Base-by-base conservation (phyloP, 1,140 invertebrate genomes). In the Philaenus spumarius region DNA sequence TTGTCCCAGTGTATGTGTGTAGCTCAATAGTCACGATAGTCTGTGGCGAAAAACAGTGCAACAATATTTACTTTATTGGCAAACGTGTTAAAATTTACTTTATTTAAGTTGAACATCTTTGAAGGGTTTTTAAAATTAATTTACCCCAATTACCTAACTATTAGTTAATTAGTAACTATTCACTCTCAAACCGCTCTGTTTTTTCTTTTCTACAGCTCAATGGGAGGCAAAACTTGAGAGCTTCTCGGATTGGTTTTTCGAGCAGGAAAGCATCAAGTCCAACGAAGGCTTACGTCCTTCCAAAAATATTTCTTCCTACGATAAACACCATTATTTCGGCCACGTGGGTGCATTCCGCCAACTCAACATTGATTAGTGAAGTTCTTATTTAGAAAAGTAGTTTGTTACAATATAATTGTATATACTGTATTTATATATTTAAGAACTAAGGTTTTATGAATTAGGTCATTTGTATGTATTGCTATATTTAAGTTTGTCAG, bases 281-380 rank as follows among this genome's bases (percentile, higher is more conserved):
- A 84, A 87, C 61, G 86, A 89, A 68, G 74, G 77, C 1, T 23
- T 42, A 2, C 24, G 34, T 2, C 7, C 17, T 2, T 24, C 1
- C 46, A 77, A 87, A 64, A 88, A 84, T 64, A 87, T 84, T 53
- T 47, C 42, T n/a, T 14, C 26, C 14, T 80, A 82, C 48, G 84
- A 88, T 60, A 85, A 88, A 66, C 14, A 47, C n/a, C 19, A 17
- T 35, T 68, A 89, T 0, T 89, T 90, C 59, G 87, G 87, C 19
- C 76, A 88, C 58, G 87, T 89, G 59, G 87, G 87, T 40, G 86
- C 86, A 15, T 89, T 89, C 71, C 75, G 85, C 64, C 83, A 89
- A 73, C 69, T 89, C 7, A 69, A 77, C 24, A 87, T 90, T 61
- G 87, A 89, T 74, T 89, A 77, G 48, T 39, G 19, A 14, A 20